phyloP scores from a whole-genome alignment of 2,797 vertebrate genomes.

The Spinibarbus caldwelli region DNA sequence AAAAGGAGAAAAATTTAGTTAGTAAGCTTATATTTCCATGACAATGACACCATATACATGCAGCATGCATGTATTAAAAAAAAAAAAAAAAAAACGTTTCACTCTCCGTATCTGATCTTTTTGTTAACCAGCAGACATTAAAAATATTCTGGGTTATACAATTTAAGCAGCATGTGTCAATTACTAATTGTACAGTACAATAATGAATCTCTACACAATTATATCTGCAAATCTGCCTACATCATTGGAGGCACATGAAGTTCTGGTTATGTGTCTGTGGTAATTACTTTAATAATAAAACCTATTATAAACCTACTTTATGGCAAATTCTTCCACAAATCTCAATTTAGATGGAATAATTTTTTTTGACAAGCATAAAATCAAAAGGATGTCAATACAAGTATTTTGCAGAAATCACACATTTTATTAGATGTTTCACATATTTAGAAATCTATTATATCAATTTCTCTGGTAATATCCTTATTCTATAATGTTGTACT shows the following conservation, averaged over 20 bases:
- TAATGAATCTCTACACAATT: neutral
- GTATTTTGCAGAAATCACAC: constrained; percentile 87
- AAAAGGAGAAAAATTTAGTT: too few relatives aligned
- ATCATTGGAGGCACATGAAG: neutral
- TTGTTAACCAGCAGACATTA: too few relatives aligned
- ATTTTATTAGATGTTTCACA: constrained; percentile 84
- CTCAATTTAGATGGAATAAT: neutral
- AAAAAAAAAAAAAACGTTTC: too few relatives aligned
- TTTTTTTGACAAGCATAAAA: neutral
- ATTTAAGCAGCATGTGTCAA: too few relatives aligned
- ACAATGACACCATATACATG: too few relatives aligned
- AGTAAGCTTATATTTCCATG: too few relatives aligned
- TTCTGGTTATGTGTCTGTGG: neutral
- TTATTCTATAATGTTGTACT: neutral
- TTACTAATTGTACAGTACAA: neutral
- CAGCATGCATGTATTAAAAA: too few relatives aligned
- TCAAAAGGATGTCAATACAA: constrained; percentile 58
- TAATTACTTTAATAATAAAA: neutral
- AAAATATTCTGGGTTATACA: too few relatives aligned
- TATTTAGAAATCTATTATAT: constrained; percentile 75
- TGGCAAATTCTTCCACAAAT: neutral
- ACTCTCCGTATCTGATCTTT: too few relatives aligned
- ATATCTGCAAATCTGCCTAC: neutral
- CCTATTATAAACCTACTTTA: neutral
- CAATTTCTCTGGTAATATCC: neutral